phyloP scores from a whole-genome alignment of 1,140 invertebrate species.

The Tribolium madens region DNA sequence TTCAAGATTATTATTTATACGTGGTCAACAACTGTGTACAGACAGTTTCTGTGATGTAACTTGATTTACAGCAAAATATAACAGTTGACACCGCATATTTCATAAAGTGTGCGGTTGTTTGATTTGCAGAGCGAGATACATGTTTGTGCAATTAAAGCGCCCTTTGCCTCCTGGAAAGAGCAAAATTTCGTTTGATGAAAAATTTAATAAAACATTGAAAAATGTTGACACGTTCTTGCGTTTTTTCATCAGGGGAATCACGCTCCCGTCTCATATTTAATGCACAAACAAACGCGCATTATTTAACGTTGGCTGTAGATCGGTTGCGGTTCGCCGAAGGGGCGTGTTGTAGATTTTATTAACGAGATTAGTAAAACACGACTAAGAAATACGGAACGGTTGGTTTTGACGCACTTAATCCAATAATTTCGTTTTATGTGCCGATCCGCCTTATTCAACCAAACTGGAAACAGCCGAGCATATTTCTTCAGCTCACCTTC shows the following conservation, averaged over 20 bases:
- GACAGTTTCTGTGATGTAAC: too few species aligned
- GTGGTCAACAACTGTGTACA: too few species aligned
- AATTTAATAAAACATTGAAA: constrained; percentile 23
- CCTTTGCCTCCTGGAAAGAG: background rate
- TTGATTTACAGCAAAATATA: too few species aligned
- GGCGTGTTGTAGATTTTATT: constrained; percentile 18
- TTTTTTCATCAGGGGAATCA: background rate
- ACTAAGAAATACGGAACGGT: constrained; percentile 8
- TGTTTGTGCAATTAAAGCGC: background rate
- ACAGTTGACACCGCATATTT: too few species aligned
- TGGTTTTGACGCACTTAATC: constrained; percentile 29
- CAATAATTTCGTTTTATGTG: constrained; percentile 33
- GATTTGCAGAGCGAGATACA: background rate
- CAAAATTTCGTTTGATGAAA: background rate
- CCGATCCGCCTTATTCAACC: constrained; percentile 27
- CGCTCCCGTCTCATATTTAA: background rate
- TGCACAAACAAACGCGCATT: constrained; percentile 23
- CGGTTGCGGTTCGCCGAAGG: background rate
- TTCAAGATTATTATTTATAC: too few species aligned
- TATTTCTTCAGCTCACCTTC: background rate
- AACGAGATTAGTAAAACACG: constrained; percentile 19
- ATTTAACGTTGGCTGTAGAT: background rate
- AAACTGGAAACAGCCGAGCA: background rate
- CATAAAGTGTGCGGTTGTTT: background rate
- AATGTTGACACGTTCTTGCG: constrained; percentile 3